Evolutionary conservation across 2,797 vertebrate genomes (phyloP).

Genomic region (Limnodromus scolopaceus): DNA sequence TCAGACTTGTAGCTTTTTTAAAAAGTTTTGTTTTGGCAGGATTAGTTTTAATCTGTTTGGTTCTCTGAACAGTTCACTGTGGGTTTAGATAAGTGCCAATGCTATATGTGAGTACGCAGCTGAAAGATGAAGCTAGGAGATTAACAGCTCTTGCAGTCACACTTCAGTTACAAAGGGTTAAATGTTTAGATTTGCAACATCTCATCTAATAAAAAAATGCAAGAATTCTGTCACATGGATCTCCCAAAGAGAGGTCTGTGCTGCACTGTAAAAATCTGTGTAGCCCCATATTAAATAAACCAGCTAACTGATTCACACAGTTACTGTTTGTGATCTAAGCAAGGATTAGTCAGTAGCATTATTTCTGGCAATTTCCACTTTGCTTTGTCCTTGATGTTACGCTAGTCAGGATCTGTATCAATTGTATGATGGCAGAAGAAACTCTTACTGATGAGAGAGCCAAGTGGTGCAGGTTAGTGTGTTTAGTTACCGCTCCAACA

Average conservation of each 20-base stretch:
- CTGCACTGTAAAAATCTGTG: background rate
- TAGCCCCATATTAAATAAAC: background rate
- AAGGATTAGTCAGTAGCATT: background rate
- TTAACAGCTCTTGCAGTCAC: background rate
- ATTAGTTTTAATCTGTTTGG: background rate
- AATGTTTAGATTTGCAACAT: background rate
- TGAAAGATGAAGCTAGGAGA: background rate
- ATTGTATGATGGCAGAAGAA: background rate
- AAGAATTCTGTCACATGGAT: background rate
- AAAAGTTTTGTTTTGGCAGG: background rate
- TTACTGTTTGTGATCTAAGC: background rate
- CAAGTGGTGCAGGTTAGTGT: background rate
- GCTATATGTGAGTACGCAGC: background rate
- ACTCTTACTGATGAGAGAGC: background rate
- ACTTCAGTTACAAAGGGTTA: background rate
- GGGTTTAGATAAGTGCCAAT: background rate
- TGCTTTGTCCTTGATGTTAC: background rate
- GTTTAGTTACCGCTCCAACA: background rate
- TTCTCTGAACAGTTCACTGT: background rate
- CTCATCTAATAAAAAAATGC: background rate
- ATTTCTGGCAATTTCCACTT: conserved; percentile 18
- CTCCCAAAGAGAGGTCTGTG: background rate
- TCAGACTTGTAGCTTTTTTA: background rate
- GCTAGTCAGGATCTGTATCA: background rate
- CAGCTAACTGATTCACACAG: background rate